These are phyloP conservation scores for Turdus rufiventris DNA, from an alignment of 2,113 vertebrate species.

Conservation along the genomic window DNA sequence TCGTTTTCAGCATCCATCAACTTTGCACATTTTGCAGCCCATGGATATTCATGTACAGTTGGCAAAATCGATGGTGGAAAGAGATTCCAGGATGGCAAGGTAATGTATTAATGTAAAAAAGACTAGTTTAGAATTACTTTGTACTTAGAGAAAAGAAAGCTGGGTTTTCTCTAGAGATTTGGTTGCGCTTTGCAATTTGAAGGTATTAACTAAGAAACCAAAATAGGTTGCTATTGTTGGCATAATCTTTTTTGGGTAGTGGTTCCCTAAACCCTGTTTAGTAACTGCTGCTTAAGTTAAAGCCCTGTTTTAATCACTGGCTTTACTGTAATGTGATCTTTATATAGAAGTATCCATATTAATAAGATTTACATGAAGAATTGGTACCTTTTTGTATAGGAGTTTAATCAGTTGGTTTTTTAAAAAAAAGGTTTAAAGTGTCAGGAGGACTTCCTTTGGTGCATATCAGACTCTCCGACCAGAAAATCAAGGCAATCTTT, in stretches of 20 bases:
- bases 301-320: background rate
- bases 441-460: conserved; percentile 90
- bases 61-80: conserved; percentile 93
- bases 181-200: background rate
- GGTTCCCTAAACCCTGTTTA: background rate
- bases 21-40: conserved; percentile 88
- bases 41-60: conserved; percentile 89
- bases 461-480: conserved; percentile 88
- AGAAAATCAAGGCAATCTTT: conserved; percentile 83
- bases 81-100: conserved; percentile 91
- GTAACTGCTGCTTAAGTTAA: background rate
- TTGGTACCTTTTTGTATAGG: background rate
- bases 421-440: conserved; percentile 83
- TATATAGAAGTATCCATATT: background rate
- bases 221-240: background rate
- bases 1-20: conserved; percentile 79
- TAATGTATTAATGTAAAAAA: conserved; percentile 50
- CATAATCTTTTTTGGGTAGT: background rate
- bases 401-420: background rate
- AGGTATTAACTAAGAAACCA: background rate
- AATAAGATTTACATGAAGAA: background rate
- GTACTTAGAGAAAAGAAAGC: background rate
- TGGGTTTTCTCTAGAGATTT: background rate
- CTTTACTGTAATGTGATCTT: background rate
- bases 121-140: background rate